Evolutionary conservation across 2,113 vertebrate species (phyloP).

Genomic region (Pomatostomus ruficeps): DNA sequence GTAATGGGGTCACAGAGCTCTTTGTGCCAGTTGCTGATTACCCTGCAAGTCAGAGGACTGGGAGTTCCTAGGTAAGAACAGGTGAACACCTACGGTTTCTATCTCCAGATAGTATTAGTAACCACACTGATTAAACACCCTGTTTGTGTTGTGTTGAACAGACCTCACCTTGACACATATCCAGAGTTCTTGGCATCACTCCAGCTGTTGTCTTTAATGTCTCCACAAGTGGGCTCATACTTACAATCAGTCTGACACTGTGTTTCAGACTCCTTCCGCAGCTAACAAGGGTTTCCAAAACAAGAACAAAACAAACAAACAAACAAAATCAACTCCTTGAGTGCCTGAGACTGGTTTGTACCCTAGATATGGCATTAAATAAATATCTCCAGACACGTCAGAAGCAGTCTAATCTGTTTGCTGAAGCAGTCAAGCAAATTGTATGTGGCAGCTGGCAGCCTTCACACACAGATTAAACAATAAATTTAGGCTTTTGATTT

Average conservation of each 20-base stretch:
- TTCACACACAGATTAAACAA: not conserved
- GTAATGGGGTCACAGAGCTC: not conserved
- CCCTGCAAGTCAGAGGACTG: not conserved
- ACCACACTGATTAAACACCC: not conserved
- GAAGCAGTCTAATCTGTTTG: not conserved
- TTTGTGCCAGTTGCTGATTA: not conserved
- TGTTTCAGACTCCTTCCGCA: constrained; percentile 94
- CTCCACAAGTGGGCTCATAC: constrained; percentile 78
- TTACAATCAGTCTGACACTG: constrained; percentile 95
- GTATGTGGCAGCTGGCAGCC: not conserved
- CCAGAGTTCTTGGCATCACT: constrained; percentile 79
- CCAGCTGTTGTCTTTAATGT: constrained; percentile 79
- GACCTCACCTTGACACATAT: constrained; percentile 90
- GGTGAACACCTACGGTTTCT: not conserved
- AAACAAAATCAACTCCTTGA: not conserved
- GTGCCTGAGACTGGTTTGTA: not conserved
- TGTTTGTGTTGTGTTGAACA: not conserved
- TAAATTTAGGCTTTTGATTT: not conserved
- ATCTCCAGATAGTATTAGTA: not conserved
- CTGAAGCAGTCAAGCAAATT: not conserved
- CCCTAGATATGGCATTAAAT: not conserved
- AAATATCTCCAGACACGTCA: not conserved
- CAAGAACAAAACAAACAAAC: not conserved
- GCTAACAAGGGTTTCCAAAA: constrained; percentile 69
- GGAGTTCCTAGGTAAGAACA: not conserved